phyloP scores from a whole-genome alignment of 2,888 invertebrate genomes.

The Tillus elongatus region DNA sequence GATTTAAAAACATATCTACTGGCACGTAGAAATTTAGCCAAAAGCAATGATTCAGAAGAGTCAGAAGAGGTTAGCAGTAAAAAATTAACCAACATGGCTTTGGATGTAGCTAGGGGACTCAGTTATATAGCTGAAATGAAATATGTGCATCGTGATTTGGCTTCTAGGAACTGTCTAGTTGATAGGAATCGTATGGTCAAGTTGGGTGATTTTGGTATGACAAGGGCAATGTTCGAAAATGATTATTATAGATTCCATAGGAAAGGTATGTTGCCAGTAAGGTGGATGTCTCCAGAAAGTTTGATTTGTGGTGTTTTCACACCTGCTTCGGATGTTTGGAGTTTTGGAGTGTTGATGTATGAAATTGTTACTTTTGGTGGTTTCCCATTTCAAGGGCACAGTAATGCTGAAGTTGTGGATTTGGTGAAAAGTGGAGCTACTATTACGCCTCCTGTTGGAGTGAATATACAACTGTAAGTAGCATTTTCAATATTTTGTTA shows the following conservation, averaged over 20 bases:
- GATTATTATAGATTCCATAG: slow-evolving; percentile 85
- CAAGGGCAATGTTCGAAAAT: slow-evolving; percentile 75
- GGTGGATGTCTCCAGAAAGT: slow-evolving; percentile 92
- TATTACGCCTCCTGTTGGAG: slow-evolving; percentile 64
- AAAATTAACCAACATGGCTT: slow-evolving; percentile 76
- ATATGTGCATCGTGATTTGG: slow-evolving; percentile 85
- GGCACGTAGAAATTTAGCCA: slow-evolving; percentile 74
- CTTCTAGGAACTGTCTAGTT: slow-evolving; percentile 61
- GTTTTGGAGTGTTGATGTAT: slow-evolving; percentile 77
- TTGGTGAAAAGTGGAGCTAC: slow-evolving; percentile 69
- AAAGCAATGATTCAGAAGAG: slow-evolving; percentile 51
- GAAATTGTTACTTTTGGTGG: slow-evolving; percentile 87
- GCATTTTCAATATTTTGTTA: too few species aligned
- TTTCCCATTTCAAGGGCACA: slow-evolving; percentile 80
- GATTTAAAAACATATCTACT: slow-evolving; percentile 83
- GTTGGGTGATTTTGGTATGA: slow-evolving; percentile 93
- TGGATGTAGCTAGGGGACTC: slow-evolving; percentile 77
- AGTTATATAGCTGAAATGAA: slow-evolving; percentile 75
- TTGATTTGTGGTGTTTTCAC: slow-evolving; percentile 75
- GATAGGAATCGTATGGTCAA: slow-evolving; percentile 59
- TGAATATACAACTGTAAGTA: slow-evolving; percentile 72
- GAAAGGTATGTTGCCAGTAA: slow-evolving; percentile 78
- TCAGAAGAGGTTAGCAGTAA: slow-evolving; percentile 70
- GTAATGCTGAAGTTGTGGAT: slow-evolving; percentile 75
- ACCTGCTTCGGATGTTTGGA: slow-evolving; percentile 83